Percentiles rank a stretch among this genome's conserved stretches.
Evolutionary conservation across 1,140 invertebrate genomes (phyloP).

Genomic region (Papilio dardanus): DNA sequence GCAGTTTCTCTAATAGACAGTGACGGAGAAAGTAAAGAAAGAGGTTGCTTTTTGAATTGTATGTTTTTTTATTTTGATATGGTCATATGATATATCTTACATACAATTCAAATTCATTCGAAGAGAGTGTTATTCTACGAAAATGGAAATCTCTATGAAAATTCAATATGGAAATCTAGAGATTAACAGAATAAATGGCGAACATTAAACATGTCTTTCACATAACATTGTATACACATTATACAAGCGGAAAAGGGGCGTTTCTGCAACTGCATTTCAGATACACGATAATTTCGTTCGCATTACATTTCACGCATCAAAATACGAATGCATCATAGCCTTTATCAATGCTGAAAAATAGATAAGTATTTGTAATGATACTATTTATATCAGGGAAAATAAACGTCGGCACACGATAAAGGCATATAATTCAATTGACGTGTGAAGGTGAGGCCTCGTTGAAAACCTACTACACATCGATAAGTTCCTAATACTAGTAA

Average conservation of each 20-base stretch:
- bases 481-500: not conserved
- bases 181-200: no score
- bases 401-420: slow-evolving; percentile 8
- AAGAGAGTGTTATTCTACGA: no score
- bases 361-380: not conserved
- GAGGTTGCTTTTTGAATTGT: not conserved
- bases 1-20: slow-evolving; percentile 3
- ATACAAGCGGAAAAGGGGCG: slow-evolving; percentile 11
- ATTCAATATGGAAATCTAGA: no score
- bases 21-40: slow-evolving; percentile 8
- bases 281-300: not conserved
- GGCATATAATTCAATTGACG: not conserved
- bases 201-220: no score
- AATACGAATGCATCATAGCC: slow-evolving; percentile 2
- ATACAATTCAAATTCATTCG: not conserved
- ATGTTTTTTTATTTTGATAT: not conserved
- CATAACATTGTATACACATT: no score
- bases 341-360: not conserved
- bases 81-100: not conserved
- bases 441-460: slow-evolving; percentile 20
- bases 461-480: not conserved
- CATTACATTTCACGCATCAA: not conserved
- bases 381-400: slow-evolving; percentile 6
- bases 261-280: slow-evolving; percentile 9
- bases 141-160: no score